Evolutionary conservation across 2,113 vertebrate genomes (phyloP).

Genomic region (Heliornis fulica): DNA sequence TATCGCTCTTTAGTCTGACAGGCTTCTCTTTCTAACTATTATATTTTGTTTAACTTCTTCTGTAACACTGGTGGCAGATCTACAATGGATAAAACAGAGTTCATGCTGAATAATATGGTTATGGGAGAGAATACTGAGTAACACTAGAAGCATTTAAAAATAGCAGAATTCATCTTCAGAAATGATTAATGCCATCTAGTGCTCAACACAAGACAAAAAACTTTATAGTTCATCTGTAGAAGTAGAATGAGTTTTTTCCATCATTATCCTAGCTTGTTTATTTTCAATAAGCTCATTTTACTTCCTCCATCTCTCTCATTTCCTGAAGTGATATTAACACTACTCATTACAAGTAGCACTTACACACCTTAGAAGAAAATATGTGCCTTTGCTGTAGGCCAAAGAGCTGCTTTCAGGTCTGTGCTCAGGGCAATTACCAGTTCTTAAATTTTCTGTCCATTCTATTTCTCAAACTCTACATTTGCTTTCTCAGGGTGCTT

Average conservation of each 20-base stretch:
- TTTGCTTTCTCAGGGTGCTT: background rate
- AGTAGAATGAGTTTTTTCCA: background rate
- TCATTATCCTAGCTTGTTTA: background rate
- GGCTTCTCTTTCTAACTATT: background rate
- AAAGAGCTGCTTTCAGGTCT: background rate
- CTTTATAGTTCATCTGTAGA: background rate
- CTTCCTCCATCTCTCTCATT: background rate
- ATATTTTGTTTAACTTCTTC: background rate
- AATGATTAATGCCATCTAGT: background rate
- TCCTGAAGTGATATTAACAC: background rate
- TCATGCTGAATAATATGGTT: background rate
- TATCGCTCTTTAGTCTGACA: background rate
- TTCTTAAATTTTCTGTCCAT: background rate
- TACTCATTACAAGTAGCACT: background rate
- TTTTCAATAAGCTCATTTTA: background rate
- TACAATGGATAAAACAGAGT: background rate
- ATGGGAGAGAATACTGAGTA: background rate
- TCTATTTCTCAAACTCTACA: background rate
- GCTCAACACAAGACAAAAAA: background rate
- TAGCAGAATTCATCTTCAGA: background rate
- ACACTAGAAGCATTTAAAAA: background rate
- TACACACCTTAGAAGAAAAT: background rate
- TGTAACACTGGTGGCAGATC: background rate
- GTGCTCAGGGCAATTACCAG: background rate
- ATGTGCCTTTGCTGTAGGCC: accelerated